phyloP scores from a whole-genome alignment of 2,113 vertebrate species.

The Hydrolagus affinis region DNA sequence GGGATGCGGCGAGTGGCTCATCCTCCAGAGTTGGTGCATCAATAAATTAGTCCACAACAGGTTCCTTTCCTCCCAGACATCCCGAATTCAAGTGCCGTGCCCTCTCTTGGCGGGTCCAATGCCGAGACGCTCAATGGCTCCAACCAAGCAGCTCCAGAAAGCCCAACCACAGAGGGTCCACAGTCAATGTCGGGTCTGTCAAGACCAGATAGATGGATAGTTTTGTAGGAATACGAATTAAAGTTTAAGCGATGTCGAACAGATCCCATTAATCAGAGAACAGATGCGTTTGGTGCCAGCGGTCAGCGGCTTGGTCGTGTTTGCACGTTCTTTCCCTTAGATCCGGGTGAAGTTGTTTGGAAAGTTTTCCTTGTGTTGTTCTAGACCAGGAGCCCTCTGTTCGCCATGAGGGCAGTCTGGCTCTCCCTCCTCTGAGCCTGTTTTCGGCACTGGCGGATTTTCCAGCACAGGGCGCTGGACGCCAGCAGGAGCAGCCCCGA shows the following conservation, averaged over 20 bases:
- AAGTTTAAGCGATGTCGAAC: not conserved
- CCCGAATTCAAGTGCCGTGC: too few species aligned
- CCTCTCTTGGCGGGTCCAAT: too few species aligned
- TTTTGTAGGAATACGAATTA: too few species aligned
- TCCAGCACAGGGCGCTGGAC: constrained; percentile 77
- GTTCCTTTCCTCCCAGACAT: too few species aligned
- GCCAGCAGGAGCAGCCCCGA: constrained; percentile 70
- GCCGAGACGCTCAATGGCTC: too few species aligned
- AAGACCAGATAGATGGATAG: not conserved
- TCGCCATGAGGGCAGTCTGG: constrained; percentile 73
- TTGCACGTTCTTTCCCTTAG: not conserved
- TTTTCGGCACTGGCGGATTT: constrained; percentile 70
- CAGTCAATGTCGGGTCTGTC: not conserved
- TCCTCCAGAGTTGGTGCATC: not conserved
- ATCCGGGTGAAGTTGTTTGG: not conserved
- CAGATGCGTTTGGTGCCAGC: too few species aligned
- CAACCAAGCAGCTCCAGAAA: not conserved
- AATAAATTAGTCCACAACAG: constrained; percentile 12
- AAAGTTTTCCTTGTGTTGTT: too few species aligned
- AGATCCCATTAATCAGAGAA: not conserved
- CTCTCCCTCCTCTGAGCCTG: constrained; percentile 83
- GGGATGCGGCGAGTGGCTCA: not conserved
- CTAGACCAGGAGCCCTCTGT: constrained; percentile 36
- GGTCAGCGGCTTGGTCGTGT: too few species aligned
- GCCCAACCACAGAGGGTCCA: not conserved